phyloP scores from a whole-genome alignment of 2,888 invertebrate genomes.

The Drosophila borealis region DNA sequence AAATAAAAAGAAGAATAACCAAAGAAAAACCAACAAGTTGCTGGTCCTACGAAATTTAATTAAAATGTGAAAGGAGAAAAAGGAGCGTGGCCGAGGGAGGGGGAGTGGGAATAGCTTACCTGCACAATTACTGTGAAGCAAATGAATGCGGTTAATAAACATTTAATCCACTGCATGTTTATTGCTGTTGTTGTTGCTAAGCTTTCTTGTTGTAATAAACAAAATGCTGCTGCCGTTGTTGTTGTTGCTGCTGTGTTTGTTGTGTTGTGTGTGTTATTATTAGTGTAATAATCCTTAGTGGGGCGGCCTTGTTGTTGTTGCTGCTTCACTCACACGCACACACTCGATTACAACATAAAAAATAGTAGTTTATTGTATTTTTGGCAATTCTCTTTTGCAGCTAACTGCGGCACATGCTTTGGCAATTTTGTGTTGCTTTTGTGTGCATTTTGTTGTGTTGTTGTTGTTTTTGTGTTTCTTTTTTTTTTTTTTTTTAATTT shows the following conservation, averaged over 20 bases:
- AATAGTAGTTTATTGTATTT: conserved; percentile 63
- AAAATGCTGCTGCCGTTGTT: conserved; percentile 32
- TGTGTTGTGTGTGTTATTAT: conserved; percentile 47
- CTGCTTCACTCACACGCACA: conserved; percentile 45
- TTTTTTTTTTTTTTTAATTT: conserved; percentile 26
- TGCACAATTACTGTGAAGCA: conserved; percentile 83
- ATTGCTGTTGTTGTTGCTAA: conserved; percentile 49
- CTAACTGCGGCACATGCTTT: conserved; percentile 64
- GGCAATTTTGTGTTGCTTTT: conserved; percentile 58
- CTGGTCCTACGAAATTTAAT: conserved; percentile 28
- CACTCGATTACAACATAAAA: conserved; percentile 42
- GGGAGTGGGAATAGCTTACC: conserved; percentile 73
- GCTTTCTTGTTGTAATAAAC: conserved; percentile 55
- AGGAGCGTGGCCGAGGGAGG: neutral
- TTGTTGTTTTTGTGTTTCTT: conserved; percentile 15
- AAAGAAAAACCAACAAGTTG: conserved; percentile 51
- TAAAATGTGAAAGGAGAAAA: conserved; percentile 10
- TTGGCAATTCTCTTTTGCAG: conserved; percentile 51
- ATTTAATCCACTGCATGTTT: conserved; percentile 85
- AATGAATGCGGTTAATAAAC: conserved; percentile 84
- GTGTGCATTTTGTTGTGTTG: conserved; percentile 54
- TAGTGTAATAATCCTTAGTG: conserved; percentile 63
- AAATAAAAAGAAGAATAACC: conserved; percentile 8
- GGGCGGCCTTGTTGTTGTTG: conserved; percentile 36
- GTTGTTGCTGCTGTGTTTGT: conserved; percentile 25